Evolutionary conservation across 2,888 invertebrate genomes (phyloP), one percentile per base, ranked within the genome.

Genomic region (Zelleria hepariella): DNA sequence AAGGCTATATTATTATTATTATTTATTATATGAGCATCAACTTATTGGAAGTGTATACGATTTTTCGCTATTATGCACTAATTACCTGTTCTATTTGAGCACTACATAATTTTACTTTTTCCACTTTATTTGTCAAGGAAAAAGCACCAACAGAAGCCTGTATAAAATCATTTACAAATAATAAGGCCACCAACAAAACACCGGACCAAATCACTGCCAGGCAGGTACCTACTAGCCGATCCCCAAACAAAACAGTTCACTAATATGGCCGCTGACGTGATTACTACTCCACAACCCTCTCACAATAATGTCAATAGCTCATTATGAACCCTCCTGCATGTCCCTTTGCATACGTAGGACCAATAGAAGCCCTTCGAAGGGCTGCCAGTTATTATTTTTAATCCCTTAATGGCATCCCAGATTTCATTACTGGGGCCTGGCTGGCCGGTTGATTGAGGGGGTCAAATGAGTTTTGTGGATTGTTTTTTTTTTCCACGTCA

Each of bases 341-440:
- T 66, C 74, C 76, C 72, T 68, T 69, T 58, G 68, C 54, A 60
- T 56, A 58, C 54, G 15, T 62, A 60, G 65, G 71, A 66, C 82
- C 77, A 80, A 80, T 78, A 66, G 71, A 65, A 65, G 68, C 75
- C 73, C 80, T 67, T 70, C 66, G 65, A 67, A 63, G 62, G 65
- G 63, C 61, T 76, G 80, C 75, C 70, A 77, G 83, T 84, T 86
- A 87, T 87, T 86, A 86, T 86, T 87, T 87, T 87, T 87, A 88
- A 88, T 87, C 87, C 86, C 82, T 82, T 88, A 86, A 88, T 87
- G 86, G 86, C 81, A 77, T 76, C 75, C 80, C 82, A 86, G 86
- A 87, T 87, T 87, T 87, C 80, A 86, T 86, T 87, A 86, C 78
- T 73, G 75, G 85, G 84, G 80, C 48, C 24, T n/a, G n/a, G n/a